Percentiles rank a stretch among this genome's conserved stretches.
phyloP scores from a whole-genome alignment of 1,140 invertebrate genomes.

The Drosophila oshimai region DNA sequence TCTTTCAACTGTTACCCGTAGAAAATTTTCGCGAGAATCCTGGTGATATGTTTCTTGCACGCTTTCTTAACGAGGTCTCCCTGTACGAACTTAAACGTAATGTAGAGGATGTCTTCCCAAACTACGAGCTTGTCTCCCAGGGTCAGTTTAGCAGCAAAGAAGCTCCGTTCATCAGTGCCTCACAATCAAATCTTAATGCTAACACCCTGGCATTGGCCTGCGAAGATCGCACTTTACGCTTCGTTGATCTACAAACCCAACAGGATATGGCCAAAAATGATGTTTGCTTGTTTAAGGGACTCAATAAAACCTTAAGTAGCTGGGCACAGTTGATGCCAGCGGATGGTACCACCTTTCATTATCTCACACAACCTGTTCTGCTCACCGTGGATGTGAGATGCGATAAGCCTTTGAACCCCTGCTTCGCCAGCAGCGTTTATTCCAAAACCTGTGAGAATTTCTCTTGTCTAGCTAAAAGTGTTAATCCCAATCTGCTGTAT shows the following conservation, averaged over 20 bases:
- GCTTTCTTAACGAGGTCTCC: conserved; percentile 38
- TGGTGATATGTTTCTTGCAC: conserved; percentile 41
- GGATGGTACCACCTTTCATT: conserved; percentile 32
- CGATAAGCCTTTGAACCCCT: conserved; percentile 35
- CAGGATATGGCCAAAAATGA: conserved; percentile 41
- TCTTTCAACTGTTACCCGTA: conserved; percentile 43
- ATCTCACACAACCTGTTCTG: conserved; percentile 43
- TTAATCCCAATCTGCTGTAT: conserved; percentile 49
- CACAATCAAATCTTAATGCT: conserved; percentile 10
- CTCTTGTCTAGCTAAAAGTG: conserved; percentile 30
- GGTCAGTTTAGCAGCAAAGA: conserved; percentile 17
- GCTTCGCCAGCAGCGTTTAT: conserved; percentile 49
- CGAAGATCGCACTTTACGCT: conserved; percentile 44
- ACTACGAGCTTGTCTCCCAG: conserved; percentile 23
- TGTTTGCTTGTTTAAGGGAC: conserved; percentile 25
- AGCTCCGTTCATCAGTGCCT: conserved; percentile 38
- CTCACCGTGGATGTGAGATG: conserved; percentile 47
- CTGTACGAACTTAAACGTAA: conserved; percentile 38
- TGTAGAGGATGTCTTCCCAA: neutral
- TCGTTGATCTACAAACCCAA: conserved; percentile 28
- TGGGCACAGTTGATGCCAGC: conserved; percentile 50
- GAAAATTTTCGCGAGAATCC: conserved; percentile 29
- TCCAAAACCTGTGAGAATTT: conserved; percentile 40
- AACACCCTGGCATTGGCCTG: conserved; percentile 38
- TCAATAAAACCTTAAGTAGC: conserved; percentile 13